Percentiles rank a stretch among this genome's conserved stretches.
phyloP scores from a whole-genome alignment of 2,797 vertebrate species.

The Rhinoraja longicauda region DNA sequence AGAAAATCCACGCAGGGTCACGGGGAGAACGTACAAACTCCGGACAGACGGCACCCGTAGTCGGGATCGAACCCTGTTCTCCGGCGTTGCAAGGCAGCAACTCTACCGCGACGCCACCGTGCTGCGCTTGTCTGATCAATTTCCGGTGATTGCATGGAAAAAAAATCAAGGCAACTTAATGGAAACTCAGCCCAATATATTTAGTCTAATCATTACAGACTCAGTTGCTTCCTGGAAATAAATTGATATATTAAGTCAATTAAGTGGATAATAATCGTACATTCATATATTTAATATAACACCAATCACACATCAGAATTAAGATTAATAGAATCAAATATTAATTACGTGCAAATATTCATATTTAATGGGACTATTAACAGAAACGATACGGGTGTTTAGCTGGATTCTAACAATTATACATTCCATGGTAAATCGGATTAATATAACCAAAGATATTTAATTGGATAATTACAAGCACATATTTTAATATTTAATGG shows the following conservation, averaged over 20 bases:
- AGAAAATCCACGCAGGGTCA: too few species aligned
- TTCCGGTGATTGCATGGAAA: neutral
- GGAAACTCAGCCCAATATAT: neutral
- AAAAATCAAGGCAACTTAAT: neutral
- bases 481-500: conserved; percentile 25
- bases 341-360: neutral
- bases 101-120: too few species aligned
- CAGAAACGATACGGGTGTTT: neutral
- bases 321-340: conserved; percentile 20
- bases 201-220: neutral
- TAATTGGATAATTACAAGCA: conserved; percentile 27
- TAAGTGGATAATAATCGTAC: neutral
- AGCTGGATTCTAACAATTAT: neutral
- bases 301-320: neutral
- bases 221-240: neutral
- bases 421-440: neutral
- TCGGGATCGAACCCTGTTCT: too few species aligned
- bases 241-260: conserved; percentile 4
- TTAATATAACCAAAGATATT: conserved; percentile 22
- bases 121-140: neutral
- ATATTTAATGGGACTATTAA: conserved; percentile 4
- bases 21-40: too few species aligned
- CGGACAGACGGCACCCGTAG: too few species aligned
- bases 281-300: neutral
- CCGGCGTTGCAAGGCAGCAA: too few species aligned